Base-by-base conservation (phyloP, 2,888 invertebrate species). In the Keiferia lycopersicella region DNA sequence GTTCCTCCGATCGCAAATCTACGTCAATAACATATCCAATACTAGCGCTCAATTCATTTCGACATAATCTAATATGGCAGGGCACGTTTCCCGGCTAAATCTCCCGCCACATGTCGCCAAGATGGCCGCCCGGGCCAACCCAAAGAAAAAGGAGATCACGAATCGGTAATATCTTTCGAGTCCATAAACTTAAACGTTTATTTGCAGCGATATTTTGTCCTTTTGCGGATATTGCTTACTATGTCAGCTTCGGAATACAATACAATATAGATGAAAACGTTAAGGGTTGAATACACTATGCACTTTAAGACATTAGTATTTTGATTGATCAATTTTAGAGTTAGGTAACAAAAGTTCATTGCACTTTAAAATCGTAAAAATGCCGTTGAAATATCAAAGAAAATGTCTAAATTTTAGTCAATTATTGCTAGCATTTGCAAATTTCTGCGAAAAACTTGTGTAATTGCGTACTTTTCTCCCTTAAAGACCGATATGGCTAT, bases 1-100 rank as follows among this genome's bases (percentile, higher is more conserved):
- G 91, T 91, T 91, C 87, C 87, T 91, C 79, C 88, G 89, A 88
- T 91, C 91, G 91, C 91, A 91, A 91, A 91, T 91, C 90, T 91
- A 89, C 87, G 89, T 91, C 91, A 90, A 91, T 91, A 91, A 91
- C 91, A 91, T 89, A 91, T 91, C 91, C 91, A 90, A 91, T 91
- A 91, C 90, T 88, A 88, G 89, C 83, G 83, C 84, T 84, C 91
- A 89, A 91, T 91, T 91, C 91, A 91, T 91, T 91, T 87, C 91
- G 87, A 88, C 91, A 89, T 91, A 90, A 91, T 89, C 89, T 89
- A 86, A 90, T 91, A 90, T 86, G 86, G 87, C 86, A 79, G 87
- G 84, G 88, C 91, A 91, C 91, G 91, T 88, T 89, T 87, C 86
- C 87, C 87, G 90, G 84, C 88, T 91, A 91, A 91, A 91, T 91